Evolutionary conservation across 2,888 invertebrate genomes (phyloP).

Genomic region (Troides aeacus): DNA sequence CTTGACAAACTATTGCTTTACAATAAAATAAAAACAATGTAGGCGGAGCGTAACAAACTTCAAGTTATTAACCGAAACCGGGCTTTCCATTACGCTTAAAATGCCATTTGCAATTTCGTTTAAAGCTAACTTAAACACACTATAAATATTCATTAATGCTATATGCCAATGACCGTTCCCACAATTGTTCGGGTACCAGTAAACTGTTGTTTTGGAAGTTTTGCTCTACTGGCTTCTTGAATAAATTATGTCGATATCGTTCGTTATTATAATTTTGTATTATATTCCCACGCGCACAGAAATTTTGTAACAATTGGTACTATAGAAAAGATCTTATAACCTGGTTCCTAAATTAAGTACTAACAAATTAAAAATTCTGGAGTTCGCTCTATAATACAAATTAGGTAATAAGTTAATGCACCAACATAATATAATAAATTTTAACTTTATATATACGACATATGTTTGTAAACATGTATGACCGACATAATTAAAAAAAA

Average conservation of each 20-base stretch:
- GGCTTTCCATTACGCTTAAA: constrained; percentile 11
- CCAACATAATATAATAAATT: too few relatives aligned
- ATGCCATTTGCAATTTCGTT: constrained; percentile 34
- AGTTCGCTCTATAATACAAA: too few relatives aligned
- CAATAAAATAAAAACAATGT: constrained; percentile 10
- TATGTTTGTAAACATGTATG: too few relatives aligned
- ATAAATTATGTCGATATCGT: constrained; percentile 56
- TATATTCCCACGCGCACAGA: constrained; percentile 46
- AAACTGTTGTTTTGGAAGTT: constrained; percentile 59
- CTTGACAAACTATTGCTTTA: not conserved
- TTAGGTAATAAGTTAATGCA: too few relatives aligned
- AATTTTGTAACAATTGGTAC: too few relatives aligned
- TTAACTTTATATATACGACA: too few relatives aligned
- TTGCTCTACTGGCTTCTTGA: constrained; percentile 61
- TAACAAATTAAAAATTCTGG: too few relatives aligned
- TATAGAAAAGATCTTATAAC: too few relatives aligned
- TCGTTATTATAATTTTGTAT: constrained; percentile 31
- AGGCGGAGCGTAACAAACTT: constrained; percentile 8
- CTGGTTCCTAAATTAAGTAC: too few relatives aligned
- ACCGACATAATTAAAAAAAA: too few relatives aligned
- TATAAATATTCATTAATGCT: constrained; percentile 58
- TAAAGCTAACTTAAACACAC: constrained; percentile 21
- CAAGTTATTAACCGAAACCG: constrained; percentile 13
- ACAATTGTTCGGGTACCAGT: constrained; percentile 45
- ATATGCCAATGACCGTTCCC: constrained; percentile 42